These are phyloP conservation scores for Rana temporaria DNA, from an alignment of 2,113 vertebrate genomes.

Conservation along the genomic window DNA sequence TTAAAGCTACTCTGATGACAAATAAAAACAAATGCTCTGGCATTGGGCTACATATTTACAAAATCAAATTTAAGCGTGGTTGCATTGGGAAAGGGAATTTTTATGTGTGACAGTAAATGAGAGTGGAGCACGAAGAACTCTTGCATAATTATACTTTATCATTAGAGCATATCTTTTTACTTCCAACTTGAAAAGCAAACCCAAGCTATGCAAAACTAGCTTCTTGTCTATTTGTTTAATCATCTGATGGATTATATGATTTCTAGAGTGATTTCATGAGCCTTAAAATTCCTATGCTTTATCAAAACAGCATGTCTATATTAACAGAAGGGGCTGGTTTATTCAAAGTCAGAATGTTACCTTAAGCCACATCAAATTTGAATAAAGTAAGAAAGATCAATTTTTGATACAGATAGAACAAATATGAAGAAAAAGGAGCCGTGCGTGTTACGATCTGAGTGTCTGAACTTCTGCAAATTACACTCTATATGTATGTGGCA, in stretches of 20 bases:
- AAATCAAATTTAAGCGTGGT: slow-evolving; percentile 45
- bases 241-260: background rate
- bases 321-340: background rate
- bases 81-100: slow-evolving; percentile 38
- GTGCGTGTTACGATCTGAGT: no score
- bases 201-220: background rate
- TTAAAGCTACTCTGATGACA: slow-evolving; percentile 55
- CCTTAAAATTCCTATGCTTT: background rate
- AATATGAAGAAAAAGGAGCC: no score
- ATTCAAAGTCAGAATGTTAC: background rate
- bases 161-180: slow-evolving; percentile 28
- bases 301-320: background rate
- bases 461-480: no score
- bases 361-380: background rate
- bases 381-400: no score
- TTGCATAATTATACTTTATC: slow-evolving; percentile 51
- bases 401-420: no score
- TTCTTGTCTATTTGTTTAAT: slow-evolving; percentile 1
- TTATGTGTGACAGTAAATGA: slow-evolving; percentile 44
- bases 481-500: no score
- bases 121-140: slow-evolving; percentile 41
- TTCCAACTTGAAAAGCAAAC: slow-evolving; percentile 16
- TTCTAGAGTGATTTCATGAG: slow-evolving; percentile 23
- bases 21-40: slow-evolving; percentile 54
- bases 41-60: slow-evolving; percentile 42